A percentile compares a stretch with the other conserved stretches of the same genome.
phyloP scores from a whole-genome alignment of 2,797 vertebrate species.

The Neosilurus hyrtlii region DNA sequence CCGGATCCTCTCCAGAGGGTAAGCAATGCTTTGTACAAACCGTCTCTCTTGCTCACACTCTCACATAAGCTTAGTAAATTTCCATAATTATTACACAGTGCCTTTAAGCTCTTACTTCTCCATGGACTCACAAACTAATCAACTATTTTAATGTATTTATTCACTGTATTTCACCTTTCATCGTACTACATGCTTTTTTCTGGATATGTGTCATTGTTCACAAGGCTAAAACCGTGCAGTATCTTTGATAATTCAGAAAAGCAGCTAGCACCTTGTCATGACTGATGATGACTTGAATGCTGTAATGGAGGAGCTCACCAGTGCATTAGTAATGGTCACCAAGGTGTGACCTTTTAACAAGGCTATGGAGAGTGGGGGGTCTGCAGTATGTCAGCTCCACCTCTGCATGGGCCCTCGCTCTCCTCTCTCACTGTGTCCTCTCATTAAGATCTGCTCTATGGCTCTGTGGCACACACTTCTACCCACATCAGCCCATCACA shows the following conservation, averaged over 20 bases:
- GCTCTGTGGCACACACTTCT: conserved; percentile 30
- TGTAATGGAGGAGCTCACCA: conserved; percentile 71
- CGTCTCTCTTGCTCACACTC: background rate
- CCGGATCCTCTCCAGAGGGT: conserved; percentile 90
- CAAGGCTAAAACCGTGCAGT: conserved; percentile 57
- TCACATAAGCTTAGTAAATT: background rate
- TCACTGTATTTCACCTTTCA: background rate
- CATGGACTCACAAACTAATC: conserved; percentile 19
- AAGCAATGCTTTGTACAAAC: conserved; percentile 57
- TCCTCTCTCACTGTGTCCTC: conserved; percentile 53
- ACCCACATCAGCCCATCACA: background rate
- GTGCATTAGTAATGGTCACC: conserved; percentile 69
- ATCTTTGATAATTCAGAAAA: conserved; percentile 45
- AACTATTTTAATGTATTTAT: conserved; percentile 31
- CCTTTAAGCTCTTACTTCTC: conserved; percentile 8
- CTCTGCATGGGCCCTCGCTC: conserved; percentile 61
- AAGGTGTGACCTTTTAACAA: conserved; percentile 83
- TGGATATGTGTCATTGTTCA: conserved; percentile 67
- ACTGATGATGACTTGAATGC: conserved; percentile 70
- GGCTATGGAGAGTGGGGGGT: conserved; percentile 67
- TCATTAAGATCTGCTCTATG: conserved; percentile 65
- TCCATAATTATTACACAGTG: background rate
- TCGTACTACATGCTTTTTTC: background rate
- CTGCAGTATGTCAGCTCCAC: conserved; percentile 71
- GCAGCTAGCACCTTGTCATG: conserved; percentile 71